Percentiles rank a stretch among this genome's conserved stretches.
These are phyloP conservation scores for Heliconius cydno DNA, from an alignment of 2,888 invertebrate species.

Conservation along the genomic window DNA sequence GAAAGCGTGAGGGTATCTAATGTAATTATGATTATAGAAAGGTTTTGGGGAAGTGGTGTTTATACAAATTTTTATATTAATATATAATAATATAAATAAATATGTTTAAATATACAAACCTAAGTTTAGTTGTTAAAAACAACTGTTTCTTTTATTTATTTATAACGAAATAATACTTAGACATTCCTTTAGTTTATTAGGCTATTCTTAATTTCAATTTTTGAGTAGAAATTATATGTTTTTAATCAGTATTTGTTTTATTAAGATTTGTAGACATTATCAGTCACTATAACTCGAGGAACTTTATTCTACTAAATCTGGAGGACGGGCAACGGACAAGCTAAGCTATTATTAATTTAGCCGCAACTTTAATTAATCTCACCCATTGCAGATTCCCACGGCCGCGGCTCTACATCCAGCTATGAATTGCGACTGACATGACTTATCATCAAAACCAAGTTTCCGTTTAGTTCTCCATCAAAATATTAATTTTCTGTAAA, in stretches of 20 bases:
- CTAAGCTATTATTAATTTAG: slow-evolving; percentile 75
- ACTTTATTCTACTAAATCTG: slow-evolving; percentile 4
- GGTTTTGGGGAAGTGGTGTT: not conserved
- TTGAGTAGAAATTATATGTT: not conserved
- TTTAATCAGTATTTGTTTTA: not conserved
- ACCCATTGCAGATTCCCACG: slow-evolving; percentile 73
- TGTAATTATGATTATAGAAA: slow-evolving; percentile 3
- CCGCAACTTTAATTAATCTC: slow-evolving; percentile 79
- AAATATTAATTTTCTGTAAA: slow-evolving; percentile 17
- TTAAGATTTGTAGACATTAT: not conserved
- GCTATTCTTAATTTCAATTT: not conserved
- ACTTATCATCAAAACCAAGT: slow-evolving; percentile 47
- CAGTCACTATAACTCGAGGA: not conserved
- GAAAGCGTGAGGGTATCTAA: not conserved
- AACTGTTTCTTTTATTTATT: not conserved
- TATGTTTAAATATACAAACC: not conserved
- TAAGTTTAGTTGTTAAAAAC: not conserved
- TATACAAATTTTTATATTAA: not conserved
- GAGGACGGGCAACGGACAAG: slow-evolving; percentile 40
- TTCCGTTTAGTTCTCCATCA: slow-evolving; percentile 35
- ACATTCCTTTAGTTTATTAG: too few species aligned
- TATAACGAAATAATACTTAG: too few species aligned
- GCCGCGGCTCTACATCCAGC: slow-evolving; percentile 45
- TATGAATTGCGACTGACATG: slow-evolving; percentile 56
- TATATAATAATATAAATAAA: not conserved